Conservation (phyloP, 2,113 vertebrate species). For the Stictonetta naevosa region DNA sequence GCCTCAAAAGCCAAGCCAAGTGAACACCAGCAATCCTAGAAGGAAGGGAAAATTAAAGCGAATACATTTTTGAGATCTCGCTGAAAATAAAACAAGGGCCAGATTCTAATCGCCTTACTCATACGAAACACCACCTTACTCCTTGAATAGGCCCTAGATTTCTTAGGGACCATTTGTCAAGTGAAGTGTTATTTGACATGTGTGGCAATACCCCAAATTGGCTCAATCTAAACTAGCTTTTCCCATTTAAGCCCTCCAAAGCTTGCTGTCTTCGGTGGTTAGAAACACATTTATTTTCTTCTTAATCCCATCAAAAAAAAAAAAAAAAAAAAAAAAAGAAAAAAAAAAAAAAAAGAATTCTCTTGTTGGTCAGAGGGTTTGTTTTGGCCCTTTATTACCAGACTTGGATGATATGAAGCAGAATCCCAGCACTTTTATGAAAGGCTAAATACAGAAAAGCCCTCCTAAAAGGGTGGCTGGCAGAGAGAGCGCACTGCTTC, state of each 20-base stretch:
- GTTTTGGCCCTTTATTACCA: background rate
- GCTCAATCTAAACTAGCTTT: constrained; percentile 39
- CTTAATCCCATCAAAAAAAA: background rate
- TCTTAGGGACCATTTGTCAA: constrained; percentile 58
- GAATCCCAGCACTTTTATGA: background rate
- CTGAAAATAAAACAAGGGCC: constrained; percentile 28
- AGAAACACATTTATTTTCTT: constrained; percentile 20
- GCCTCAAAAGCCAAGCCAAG: background rate
- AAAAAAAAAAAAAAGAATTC: background rate
- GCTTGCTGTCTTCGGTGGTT: constrained; percentile 38
- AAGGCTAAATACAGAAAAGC: background rate
- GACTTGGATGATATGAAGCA: accelerated
- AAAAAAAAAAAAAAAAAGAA: background rate
- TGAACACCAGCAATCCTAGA: constrained; percentile 19
- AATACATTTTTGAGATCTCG: constrained; percentile 45
- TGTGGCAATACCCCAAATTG: constrained; percentile 10
- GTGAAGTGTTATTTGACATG: constrained; percentile 39
- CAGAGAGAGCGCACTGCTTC: background rate
- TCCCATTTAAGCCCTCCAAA: constrained; percentile 52
- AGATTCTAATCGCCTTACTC: constrained; percentile 49
- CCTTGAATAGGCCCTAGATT: constrained; percentile 17
- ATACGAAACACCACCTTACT: constrained; percentile 23
- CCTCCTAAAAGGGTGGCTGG: background rate
- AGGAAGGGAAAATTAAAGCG: constrained; percentile 44
- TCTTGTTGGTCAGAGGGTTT: background rate